Base-by-base conservation (phyloP, 2,888 invertebrate genomes). In the Horisme vitalbata region DNA sequence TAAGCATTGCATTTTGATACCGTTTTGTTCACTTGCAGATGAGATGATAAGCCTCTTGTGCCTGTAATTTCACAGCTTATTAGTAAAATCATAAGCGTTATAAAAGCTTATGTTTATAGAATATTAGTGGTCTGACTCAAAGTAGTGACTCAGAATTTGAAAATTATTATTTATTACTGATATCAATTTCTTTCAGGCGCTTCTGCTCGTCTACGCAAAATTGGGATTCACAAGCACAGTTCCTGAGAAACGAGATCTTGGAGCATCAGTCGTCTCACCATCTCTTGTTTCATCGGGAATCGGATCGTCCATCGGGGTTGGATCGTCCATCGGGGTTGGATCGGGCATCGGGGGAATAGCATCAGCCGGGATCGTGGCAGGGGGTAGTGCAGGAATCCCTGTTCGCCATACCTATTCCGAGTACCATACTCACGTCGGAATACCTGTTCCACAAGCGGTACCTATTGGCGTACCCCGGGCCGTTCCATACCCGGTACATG, bases 361-460 rank as follows among this genome's bases (percentile, higher is more conserved):
- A 5, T 31, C 26, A 11, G 26, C 36, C 2, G 41, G 41, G 3
- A 14, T 41, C 27, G 41, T 24, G 6, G 21, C 28, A 4, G 30
- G 35, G 24, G 43, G 41, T 1, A 24, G 31, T 11, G 28, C 30
- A 8, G 31, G 37, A 9, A 61, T 83, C 11, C 88, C 86, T 1
- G 70, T 74, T 0, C 76, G 75, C 3, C 89, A 90, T 59, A 78
- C 82, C 0, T 71, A 79, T 49, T 73, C 87, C 0, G 91, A 91
- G 39, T 73, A 81, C 23, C 81, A 89, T 55, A 88, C 91, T 45
- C 79, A 78, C 11, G 89, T 92, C 2, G 80, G 90, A 0, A 81
- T 92, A 27, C 89, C 91, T 0, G 83, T 91, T 2, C 90, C 91
- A 0, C 90, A 90, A 55, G 84, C 91, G 0, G 71, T 90, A 37